These are phyloP conservation scores for Loripinus fragilis DNA, from an alignment of 2,888 invertebrate genomes.

Conservation along the genomic window DNA sequence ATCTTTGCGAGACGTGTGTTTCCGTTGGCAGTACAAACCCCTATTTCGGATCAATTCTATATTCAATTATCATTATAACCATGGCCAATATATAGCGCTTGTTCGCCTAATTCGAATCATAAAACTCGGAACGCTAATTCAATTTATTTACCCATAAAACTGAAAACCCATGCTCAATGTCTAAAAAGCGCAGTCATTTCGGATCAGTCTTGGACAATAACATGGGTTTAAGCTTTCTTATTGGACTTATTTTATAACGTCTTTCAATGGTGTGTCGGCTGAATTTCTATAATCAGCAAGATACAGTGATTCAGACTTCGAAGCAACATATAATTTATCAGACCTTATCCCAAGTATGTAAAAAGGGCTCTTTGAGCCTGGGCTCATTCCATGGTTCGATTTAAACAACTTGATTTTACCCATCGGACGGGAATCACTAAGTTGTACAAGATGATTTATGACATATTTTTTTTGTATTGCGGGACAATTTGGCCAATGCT, in stretches of 20 bases:
- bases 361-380: too few species aligned
- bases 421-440: too few species aligned
- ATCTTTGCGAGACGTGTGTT: not conserved
- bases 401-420: too few species aligned
- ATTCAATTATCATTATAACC: slow-evolving; percentile 12
- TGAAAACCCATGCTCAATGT: slow-evolving; percentile 1
- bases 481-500: too few species aligned
- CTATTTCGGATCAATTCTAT: not conserved
- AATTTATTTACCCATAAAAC: slow-evolving; percentile 52
- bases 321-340: slow-evolving; percentile 63
- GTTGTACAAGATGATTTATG: too few species aligned
- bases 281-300: slow-evolving; percentile 13
- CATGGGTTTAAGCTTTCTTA: slow-evolving; percentile 16
- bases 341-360: too few species aligned
- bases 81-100: slow-evolving; percentile 29
- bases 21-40: not conserved
- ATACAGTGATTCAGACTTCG: slow-evolving; percentile 11
- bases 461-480: too few species aligned
- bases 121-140: slow-evolving; percentile 53
- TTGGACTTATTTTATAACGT: slow-evolving; percentile 58
- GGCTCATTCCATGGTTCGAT: too few species aligned
- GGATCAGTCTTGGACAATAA: slow-evolving; percentile 8
- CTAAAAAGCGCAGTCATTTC: slow-evolving; percentile 9
- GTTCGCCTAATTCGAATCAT: slow-evolving; percentile 55
- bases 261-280: slow-evolving; percentile 47